Percentiles rank a stretch among this genome's conserved stretches.
Conservation (phyloP, 2,797 vertebrate species). For the Pipistrellus pygmaeus region DNA sequence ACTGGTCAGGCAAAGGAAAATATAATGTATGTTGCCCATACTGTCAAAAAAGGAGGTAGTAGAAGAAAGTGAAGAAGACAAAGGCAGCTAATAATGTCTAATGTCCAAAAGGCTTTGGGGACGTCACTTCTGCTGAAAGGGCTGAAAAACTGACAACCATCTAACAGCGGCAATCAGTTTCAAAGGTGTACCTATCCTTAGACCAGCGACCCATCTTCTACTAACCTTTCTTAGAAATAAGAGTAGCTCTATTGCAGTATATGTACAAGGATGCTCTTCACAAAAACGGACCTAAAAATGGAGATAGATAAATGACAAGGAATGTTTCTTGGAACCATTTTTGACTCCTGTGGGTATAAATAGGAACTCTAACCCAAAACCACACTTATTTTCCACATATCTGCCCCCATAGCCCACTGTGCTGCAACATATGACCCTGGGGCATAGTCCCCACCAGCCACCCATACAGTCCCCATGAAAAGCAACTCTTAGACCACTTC, state of each 20-base stretch:
- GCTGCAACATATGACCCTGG: too few relatives aligned
- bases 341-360: not conserved
- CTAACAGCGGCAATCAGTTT: not conserved
- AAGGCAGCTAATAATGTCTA: not conserved
- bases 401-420: rapidly evolving
- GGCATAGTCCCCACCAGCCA: too few relatives aligned
- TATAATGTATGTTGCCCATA: not conserved
- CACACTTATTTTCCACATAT: not conserved
- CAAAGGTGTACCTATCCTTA: not conserved
- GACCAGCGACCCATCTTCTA: not conserved
- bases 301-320: not conserved
- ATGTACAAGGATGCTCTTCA: not conserved
- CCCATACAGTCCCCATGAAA: rapidly evolving
- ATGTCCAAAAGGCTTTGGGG: not conserved
- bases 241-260: not conserved
- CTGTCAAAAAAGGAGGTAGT: not conserved
- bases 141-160: not conserved
- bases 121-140: not conserved
- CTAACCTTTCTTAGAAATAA: not conserved
- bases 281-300: not conserved
- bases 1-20: not conserved
- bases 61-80: not conserved
- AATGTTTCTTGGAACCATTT: not conserved
- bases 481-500: not conserved
- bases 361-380: not conserved